phyloP scores from a whole-genome alignment of 2,888 invertebrate species.

The Penaeus monodon region DNA sequence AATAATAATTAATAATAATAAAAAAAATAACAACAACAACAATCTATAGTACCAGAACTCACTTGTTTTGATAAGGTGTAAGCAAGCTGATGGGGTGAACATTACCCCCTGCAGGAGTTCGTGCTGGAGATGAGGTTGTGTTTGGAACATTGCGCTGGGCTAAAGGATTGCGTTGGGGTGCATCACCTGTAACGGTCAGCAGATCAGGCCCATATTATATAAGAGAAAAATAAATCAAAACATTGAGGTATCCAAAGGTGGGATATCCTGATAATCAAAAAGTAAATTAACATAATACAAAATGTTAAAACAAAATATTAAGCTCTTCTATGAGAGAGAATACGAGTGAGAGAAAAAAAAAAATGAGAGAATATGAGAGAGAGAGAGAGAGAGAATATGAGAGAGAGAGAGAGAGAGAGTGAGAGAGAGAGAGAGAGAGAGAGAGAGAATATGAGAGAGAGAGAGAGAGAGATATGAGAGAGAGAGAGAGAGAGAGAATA shows the following conservation, averaged over 20 bases:
- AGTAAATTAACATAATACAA: no score
- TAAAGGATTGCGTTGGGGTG: constrained; percentile 38
- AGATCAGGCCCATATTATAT: constrained; percentile 14
- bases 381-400: background rate
- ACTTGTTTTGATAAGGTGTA: constrained; percentile 93
- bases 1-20: background rate
- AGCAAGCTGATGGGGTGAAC: constrained; percentile 84
- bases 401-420: background rate
- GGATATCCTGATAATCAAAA: no score
- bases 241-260: no score
- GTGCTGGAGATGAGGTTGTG: background rate
- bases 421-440: background rate
- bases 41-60: background rate
- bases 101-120: constrained; percentile 49
- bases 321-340: no score
- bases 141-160: constrained; percentile 40
- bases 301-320: no score
- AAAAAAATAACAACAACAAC: background rate
- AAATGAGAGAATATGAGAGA: background rate
- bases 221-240: background rate
- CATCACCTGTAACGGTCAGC: constrained; percentile 35
- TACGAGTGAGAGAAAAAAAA: background rate
- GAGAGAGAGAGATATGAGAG: no score
- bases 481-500: no score
- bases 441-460: background rate